Evolutionary conservation across 2,888 invertebrate genomes (phyloP), one percentile per base, ranked within the genome.

Genomic region (Lepeophtheirus nordmannii): DNA sequence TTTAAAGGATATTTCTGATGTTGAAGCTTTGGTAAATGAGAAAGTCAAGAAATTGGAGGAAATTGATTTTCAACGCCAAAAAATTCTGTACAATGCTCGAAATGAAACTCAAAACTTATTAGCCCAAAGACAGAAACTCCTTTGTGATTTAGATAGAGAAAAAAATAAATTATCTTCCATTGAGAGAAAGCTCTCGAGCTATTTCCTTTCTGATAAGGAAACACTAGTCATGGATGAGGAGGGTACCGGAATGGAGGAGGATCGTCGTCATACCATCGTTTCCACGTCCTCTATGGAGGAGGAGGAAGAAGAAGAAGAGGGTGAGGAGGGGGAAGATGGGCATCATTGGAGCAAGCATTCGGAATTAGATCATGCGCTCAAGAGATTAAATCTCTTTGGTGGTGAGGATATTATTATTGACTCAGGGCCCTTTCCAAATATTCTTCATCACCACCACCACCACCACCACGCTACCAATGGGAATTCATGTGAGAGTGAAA

Each of bases 11-110:
- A 68, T 75, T 17, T 78, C 82, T n/a, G 79, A 82, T 30, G 77
- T 85, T 23, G 76, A 79, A 0, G 80, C 81, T 70, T 82, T 82
- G 73, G 83, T 86, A 9, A 84, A 86, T 68, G 78, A 81, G 11
- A 79, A 85, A 72, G 82, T 82, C 73, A 76, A 78, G 10, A 80
- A 83, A 71, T 79, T 85, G 69, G 78, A 80, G 65, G 82, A 83
- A 40, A 76, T 86, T 9, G 83, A 85, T 72, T 80, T 80, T 7
- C 85, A 85, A 74, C 82, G 82, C 10, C 79, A 70, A 53, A 30
- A 79, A 65, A 61, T 82, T 71, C 82, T 83, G 69, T 76, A 83
- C 62, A 82, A 80, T 59, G 82, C 84, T 37, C 85, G 86, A 0
- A 79, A 71, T 61, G 76, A 76, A 68, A 74, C 76, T 68, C 74